phyloP scores from a whole-genome alignment of 2,797 vertebrate species.

The Manis crassicaudata region DNA sequence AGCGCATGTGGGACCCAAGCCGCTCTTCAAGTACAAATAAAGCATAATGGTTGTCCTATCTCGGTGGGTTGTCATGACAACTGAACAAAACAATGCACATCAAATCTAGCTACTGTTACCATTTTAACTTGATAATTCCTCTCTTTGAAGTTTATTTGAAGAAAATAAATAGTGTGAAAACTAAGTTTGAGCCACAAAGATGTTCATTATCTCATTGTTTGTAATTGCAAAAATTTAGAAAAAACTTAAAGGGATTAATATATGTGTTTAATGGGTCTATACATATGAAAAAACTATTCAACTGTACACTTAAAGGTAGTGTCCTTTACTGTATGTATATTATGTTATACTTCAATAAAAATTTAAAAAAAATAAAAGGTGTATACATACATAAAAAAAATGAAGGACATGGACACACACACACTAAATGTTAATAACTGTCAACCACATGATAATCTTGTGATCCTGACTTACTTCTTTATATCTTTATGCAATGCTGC shows the following conservation, averaged over 20 bases:
- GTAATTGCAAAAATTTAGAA: neutral
- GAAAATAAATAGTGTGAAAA: slow-evolving; percentile 31
- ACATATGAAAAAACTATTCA: neutral
- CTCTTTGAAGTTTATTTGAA: slow-evolving; percentile 37
- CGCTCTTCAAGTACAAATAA: neutral
- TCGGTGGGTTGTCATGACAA: neutral
- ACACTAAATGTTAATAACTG: neutral
- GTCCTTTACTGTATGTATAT: neutral
- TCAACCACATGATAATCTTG: neutral
- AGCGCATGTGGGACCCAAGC: neutral
- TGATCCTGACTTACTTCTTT: slow-evolving; percentile 4
- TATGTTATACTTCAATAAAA: neutral
- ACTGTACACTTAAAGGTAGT: neutral
- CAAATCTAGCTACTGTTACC: neutral
- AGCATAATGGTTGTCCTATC: neutral
- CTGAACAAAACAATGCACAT: neutral
- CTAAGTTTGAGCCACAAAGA: neutral
- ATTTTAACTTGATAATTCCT: neutral
- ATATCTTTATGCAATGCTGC: neutral
- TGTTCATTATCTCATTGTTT: neutral
- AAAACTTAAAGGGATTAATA: slow-evolving; percentile 10
- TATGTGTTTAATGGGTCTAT: neutral
- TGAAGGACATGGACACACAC: neutral
- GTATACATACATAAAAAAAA: neutral
- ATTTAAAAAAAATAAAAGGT: neutral